Conservation (phyloP, 1,140 invertebrate species). For the Lethrus apterus region DNA sequence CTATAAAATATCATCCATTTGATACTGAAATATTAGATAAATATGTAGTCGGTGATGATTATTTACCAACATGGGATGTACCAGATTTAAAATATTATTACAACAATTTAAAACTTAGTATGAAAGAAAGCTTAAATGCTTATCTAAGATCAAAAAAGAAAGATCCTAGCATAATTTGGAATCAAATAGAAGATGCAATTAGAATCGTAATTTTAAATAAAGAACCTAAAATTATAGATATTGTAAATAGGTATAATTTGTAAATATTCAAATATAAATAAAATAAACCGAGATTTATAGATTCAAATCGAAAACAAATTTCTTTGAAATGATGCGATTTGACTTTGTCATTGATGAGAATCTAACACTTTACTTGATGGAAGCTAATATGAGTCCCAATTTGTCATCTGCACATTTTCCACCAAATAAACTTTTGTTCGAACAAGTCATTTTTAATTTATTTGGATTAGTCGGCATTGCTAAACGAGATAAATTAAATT, state of each 20-base stretch:
- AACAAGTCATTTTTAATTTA: constrained; percentile 86
- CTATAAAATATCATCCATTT: constrained; percentile 88
- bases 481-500: constrained; percentile 43
- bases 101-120: constrained; percentile 67
- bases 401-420: constrained; percentile 88
- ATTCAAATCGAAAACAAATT: constrained; percentile 57
- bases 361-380: constrained; percentile 82
- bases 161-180: constrained; percentile 71
- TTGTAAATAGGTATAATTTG: constrained; percentile 42
- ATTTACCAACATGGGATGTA: constrained; percentile 89
- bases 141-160: constrained; percentile 63
- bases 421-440: constrained; percentile 80
- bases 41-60: constrained; percentile 93
- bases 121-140: constrained; percentile 81
- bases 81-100: constrained; percentile 76
- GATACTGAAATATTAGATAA: constrained; percentile 73
- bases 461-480: constrained; percentile 75
- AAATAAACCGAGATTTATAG: constrained; percentile 20
- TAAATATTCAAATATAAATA: constrained; percentile 1
- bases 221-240: constrained; percentile 57
- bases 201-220: constrained; percentile 65
- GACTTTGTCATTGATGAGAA: constrained; percentile 89
- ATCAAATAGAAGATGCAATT: constrained; percentile 73
- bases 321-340: constrained; percentile 91
- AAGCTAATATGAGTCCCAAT: constrained; percentile 98